Evolutionary conservation across 2,888 invertebrate genomes (phyloP).

Genomic region (Ichneumoninae sp.): DNA sequence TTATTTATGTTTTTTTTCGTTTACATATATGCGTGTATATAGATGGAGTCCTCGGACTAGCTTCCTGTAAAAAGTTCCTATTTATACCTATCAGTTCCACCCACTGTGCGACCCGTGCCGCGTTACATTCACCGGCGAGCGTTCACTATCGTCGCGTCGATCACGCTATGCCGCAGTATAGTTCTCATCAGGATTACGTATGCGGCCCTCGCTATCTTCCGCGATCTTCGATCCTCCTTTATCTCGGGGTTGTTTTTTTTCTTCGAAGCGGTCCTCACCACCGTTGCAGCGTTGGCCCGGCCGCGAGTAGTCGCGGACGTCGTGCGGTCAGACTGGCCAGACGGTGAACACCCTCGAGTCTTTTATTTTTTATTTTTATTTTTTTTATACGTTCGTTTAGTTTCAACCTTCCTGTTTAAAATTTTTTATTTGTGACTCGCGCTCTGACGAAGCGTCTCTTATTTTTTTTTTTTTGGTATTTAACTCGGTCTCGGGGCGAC

Average conservation of each 20-base stretch:
- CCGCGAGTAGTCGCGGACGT: constrained; percentile 48
- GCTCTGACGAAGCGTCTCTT: neutral
- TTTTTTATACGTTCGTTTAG: neutral
- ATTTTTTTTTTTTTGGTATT: neutral
- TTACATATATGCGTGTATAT: neutral
- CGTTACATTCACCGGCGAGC: constrained; percentile 50
- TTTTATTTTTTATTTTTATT: neutral
- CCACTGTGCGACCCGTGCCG: constrained; percentile 23
- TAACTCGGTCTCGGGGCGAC: constrained; percentile 1
- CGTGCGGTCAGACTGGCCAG: constrained; percentile 40
- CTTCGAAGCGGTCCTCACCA: constrained; percentile 1
- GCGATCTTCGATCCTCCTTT: neutral
- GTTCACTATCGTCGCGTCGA: constrained; percentile 56
- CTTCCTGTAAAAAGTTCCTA: constrained; percentile 28
- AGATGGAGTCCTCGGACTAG: neutral
- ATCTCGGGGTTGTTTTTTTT: neutral
- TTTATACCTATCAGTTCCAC: constrained; percentile 12
- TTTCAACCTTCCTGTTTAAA: neutral
- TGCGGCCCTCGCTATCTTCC: neutral
- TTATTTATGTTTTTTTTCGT: neutral
- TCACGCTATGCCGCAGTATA: constrained; percentile 45
- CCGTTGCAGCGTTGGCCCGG: neutral
- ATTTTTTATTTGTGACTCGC: neutral
- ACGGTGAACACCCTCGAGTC: constrained; percentile 3
- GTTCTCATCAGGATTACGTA: neutral